A percentile compares a stretch with the other conserved stretches of the same genome.
Evolutionary conservation across 1,140 invertebrate species (phyloP).

Genomic region (Vollenhovia emeryi): DNA sequence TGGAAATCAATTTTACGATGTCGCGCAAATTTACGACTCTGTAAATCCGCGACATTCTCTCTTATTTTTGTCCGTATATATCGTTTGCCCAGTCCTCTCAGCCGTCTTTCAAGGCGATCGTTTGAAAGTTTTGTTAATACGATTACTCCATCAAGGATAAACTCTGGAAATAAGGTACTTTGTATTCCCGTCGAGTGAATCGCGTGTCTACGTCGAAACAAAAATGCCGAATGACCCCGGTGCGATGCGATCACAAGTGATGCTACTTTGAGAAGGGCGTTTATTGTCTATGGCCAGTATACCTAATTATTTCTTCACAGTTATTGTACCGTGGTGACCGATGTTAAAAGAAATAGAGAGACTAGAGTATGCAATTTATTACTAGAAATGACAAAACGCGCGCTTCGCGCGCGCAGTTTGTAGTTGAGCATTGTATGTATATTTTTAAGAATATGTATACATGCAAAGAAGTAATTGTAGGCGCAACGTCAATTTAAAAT

Average conservation of each 20-base stretch:
- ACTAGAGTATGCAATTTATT: background rate
- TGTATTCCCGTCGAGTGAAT: slow-evolving; percentile 60
- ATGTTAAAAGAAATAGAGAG: background rate
- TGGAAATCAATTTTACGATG: background rate
- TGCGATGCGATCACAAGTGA: background rate
- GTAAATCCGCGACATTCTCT: background rate
- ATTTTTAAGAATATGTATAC: no score
- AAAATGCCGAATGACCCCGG: background rate
- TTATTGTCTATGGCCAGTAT: background rate
- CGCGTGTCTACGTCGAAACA: background rate
- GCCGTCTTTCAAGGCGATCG: slow-evolving; percentile 36
- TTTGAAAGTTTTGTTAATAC: slow-evolving; percentile 68
- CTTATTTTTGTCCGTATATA: background rate
- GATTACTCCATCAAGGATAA: slow-evolving; percentile 63
- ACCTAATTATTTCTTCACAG: background rate
- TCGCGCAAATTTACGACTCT: background rate
- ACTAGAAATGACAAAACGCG: no score
- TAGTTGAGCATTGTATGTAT: no score
- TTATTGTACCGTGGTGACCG: background rate
- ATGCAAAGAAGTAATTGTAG: no score
- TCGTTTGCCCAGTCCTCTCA: background rate
- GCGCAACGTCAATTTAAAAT: no score
- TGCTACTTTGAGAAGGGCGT: background rate
- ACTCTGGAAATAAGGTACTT: slow-evolving; percentile 68
- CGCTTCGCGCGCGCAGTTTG: no score